These are phyloP conservation scores for Trichogramma evanescens DNA, from an alignment of 2,888 invertebrate species.

Conservation along the genomic window DNA sequence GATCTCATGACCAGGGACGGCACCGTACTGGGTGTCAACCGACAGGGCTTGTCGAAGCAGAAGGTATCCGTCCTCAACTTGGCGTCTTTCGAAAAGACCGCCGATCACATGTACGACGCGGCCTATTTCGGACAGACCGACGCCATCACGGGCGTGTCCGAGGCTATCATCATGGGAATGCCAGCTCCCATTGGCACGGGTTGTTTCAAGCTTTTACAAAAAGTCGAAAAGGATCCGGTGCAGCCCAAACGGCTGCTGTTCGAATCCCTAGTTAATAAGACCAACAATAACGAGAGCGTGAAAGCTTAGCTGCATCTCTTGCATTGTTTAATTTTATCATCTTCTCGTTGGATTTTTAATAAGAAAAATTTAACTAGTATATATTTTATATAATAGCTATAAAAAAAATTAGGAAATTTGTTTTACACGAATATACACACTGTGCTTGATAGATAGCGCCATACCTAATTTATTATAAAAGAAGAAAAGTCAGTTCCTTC, in stretches of 20 bases:
- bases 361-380: too few relatives aligned
- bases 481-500: too few relatives aligned
- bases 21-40: conserved; percentile 92
- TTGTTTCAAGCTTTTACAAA: conserved; percentile 79
- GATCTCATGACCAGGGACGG: conserved; percentile 97
- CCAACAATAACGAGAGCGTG: too few relatives aligned
- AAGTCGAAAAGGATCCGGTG: conserved; percentile 58
- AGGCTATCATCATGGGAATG: conserved; percentile 96
- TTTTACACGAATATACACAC: too few relatives aligned
- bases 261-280: too few relatives aligned
- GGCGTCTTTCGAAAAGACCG: conserved; percentile 98
- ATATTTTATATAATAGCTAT: too few relatives aligned
- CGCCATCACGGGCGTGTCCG: conserved; percentile 89
- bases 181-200: conserved; percentile 91
- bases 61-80: conserved; percentile 97
- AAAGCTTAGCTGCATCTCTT: too few relatives aligned
- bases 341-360: too few relatives aligned
- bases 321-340: too few relatives aligned
- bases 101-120: conserved; percentile 97
- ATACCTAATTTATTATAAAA: too few relatives aligned
- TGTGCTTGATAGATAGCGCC: too few relatives aligned
- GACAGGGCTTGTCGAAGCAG: conserved; percentile 90
- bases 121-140: conserved; percentile 97
- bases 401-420: too few relatives aligned
- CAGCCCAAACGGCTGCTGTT: conserved; percentile 40